Evolutionary conservation across 1,140 invertebrate genomes (phyloP), one percentile per base, ranked within the genome.

Genomic region (Caenorhabditis tropicalis): DNA sequence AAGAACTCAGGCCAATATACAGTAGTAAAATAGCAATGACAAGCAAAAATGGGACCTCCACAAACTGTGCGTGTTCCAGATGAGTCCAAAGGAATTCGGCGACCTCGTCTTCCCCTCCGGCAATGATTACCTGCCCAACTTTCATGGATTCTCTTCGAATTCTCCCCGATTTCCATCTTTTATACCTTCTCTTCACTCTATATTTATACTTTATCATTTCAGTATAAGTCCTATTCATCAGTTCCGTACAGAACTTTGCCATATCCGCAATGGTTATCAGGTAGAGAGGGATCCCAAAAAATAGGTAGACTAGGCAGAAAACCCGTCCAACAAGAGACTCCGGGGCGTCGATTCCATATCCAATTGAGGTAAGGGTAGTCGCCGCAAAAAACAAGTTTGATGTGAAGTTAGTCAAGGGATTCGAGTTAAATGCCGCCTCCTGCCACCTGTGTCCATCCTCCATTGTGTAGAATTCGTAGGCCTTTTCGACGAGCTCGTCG

Each of bases 21-120:
- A 56, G 43, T 7, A 91, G 60, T 6, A 91, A 79, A 21, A 91
- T 48, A 49, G 70, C 65, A 29, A 82, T 79, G 29, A 86, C 80
- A 19, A 82, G n/a, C 2, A 86, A 24, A 24, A 79, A 82, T 24
- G 85, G 74, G 2, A 89, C 88, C 79, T 89, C 89, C 15, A 90
- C 89, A 79, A 90, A 90, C n/a, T 90, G 88, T 19, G 89, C 89
- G 33, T 90, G 88, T 79, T 91, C 90, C 43, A 91, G 85, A 81
- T 91, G 89, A 19, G 89, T 90, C 90, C 90, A 91, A 7, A 91
- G 84, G 81, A 91, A 91, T 83, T 91, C 90, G 12, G 90, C 90
- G 16, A 91, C 85, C 60, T 88, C 87, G 39, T 89, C 86, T 29
- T 89, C 88, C 12, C 87, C 88, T 27, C 89, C 89, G 36, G 89